phyloP scores from a whole-genome alignment of 2,113 vertebrate species.

The Campylomormyrus tamandua region DNA sequence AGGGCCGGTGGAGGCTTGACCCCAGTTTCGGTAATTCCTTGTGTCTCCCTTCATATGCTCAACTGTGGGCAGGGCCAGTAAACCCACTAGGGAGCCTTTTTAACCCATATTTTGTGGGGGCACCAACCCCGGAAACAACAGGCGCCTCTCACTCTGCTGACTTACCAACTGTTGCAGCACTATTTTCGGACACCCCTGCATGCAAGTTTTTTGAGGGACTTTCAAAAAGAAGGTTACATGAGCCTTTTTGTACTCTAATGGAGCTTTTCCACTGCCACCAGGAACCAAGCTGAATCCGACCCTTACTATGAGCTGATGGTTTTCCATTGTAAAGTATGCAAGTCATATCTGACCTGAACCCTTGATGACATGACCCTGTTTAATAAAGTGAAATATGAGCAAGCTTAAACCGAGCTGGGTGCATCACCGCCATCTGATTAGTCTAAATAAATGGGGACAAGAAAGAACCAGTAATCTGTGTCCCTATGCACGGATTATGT shows the following conservation, averaged over 20 bases:
- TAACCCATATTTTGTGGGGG: background rate
- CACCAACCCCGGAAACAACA: background rate
- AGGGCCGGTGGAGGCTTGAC: constrained; percentile 14
- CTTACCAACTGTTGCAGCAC: background rate
- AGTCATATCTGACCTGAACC: background rate
- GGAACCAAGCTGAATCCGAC: background rate
- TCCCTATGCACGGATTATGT: background rate
- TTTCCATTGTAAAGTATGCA: background rate
- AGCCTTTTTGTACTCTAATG: background rate
- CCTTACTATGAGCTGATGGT: background rate
- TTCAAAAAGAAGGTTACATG: background rate
- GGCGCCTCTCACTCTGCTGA: background rate
- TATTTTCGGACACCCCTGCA: background rate
- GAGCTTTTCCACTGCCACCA: background rate
- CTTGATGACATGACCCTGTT: background rate
- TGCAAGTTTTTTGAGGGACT: background rate
- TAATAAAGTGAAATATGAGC: background rate
- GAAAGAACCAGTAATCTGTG: background rate
- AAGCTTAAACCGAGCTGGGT: background rate
- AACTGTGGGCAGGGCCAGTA: background rate
- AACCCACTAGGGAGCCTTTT: background rate
- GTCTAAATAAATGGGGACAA: background rate
- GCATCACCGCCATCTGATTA: background rate
- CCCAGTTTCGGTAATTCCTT: background rate
- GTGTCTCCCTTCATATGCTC: background rate